Evolutionary conservation across 1,140 invertebrate species (phyloP).

Genomic region (Potamilus streckersoni): DNA sequence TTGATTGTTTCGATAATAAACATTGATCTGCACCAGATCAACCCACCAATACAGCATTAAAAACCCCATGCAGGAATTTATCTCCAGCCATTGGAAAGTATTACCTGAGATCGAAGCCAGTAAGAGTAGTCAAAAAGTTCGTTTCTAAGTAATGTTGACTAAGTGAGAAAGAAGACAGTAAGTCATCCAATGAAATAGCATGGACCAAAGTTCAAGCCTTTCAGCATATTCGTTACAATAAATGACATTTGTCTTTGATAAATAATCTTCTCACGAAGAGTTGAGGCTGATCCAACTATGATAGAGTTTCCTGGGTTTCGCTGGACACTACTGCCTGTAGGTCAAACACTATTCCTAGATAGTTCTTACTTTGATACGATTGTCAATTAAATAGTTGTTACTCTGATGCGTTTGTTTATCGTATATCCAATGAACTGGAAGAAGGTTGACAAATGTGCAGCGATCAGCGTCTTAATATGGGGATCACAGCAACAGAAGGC

Average conservation of each 20-base stretch:
- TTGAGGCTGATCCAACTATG: conserved; percentile 41
- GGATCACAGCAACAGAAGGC: conserved; percentile 26
- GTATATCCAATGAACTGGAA: conserved; percentile 5
- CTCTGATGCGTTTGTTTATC: conserved; percentile 35
- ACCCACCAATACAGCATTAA: conserved; percentile 20
- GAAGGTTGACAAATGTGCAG: neutral
- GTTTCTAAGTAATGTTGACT: conserved; percentile 13
- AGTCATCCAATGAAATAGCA: conserved; percentile 13
- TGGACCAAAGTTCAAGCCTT: conserved; percentile 32
- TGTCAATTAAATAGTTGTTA: conserved; percentile 39
- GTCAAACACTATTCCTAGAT: conserved; percentile 54
- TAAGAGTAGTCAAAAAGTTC: conserved; percentile 18
- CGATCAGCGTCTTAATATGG: conserved; percentile 23
- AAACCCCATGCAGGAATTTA: neutral
- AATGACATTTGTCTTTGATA: conserved; percentile 45
- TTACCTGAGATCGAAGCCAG: conserved; percentile 17
- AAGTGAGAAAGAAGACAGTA: conserved; percentile 46
- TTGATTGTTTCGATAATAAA: conserved; percentile 19
- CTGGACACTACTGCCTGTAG: conserved; percentile 64
- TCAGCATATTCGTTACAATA: conserved; percentile 61
- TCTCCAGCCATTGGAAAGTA: neutral
- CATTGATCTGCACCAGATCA: conserved; percentile 29
- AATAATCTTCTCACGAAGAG: conserved; percentile 33
- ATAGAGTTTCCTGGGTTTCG: conserved; percentile 67
- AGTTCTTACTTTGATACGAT: conserved; percentile 36